Evolutionary conservation across 23 tunicate genomes (phyloP).

Genomic region (Ascidia mentula): DNA sequence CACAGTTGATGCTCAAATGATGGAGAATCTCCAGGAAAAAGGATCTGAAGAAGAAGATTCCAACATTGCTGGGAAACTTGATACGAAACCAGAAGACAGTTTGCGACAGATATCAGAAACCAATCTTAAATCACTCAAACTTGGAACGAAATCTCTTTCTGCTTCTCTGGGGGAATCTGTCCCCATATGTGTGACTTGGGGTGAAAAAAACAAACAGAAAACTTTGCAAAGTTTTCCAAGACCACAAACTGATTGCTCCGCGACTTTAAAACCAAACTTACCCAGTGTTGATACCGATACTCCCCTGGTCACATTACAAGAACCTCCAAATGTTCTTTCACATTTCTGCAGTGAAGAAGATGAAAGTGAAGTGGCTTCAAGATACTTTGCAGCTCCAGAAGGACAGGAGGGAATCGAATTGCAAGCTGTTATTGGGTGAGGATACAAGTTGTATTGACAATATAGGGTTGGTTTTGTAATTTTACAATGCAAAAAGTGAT

Average conservation of each 20-base stretch:
- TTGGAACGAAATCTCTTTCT: background rate
- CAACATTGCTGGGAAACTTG: background rate
- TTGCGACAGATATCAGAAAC: background rate
- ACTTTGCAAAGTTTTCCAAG: background rate
- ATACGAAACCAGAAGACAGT: background rate
- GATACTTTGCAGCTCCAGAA: conserved; percentile 54
- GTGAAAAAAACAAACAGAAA: background rate
- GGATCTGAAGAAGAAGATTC: background rate
- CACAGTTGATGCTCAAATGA: conserved; percentile 75
- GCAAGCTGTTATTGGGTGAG: conserved; percentile 70
- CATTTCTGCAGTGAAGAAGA: conserved; percentile 37
- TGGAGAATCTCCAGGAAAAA: conserved; percentile 32
- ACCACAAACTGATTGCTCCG: background rate
- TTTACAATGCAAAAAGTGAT: no score
- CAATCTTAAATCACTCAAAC: background rate
- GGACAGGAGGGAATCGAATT: conserved; percentile 69
- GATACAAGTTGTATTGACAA: no score
- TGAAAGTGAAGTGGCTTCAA: conserved; percentile 25
- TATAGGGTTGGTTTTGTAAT: no score
- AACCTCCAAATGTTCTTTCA: conserved; percentile 50
- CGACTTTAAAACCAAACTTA: no score
- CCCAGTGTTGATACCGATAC: background rate
- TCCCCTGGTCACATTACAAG: background rate
- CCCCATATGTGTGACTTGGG: conserved; percentile 61
- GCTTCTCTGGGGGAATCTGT: conserved; percentile 3